A percentile compares a stretch with the other conserved stretches of the same genome.
Conservation (phyloP, 2,113 vertebrate species). For the Tiliqua scincoides region DNA sequence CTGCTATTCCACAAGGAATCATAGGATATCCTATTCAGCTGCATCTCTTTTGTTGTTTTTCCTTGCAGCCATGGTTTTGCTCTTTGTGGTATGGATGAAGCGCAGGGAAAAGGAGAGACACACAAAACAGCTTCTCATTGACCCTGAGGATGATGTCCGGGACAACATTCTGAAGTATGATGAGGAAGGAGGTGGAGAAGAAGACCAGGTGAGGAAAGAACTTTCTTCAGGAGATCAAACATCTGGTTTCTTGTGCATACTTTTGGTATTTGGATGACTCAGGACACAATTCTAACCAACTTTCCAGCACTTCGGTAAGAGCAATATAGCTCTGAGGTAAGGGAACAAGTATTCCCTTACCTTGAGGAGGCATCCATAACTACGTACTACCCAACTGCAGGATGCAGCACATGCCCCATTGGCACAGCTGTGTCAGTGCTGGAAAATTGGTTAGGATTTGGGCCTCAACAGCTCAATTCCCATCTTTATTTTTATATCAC, state of each 20-base stretch:
- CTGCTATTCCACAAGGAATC: accelerated
- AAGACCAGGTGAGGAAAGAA: slow-evolving; percentile 88
- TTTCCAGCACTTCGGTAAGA: too few species aligned
- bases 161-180: slow-evolving; percentile 98
- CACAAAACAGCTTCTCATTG: slow-evolving; percentile 95
- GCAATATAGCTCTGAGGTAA: too few species aligned
- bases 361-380: too few species aligned
- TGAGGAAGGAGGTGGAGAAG: slow-evolving; percentile 94
- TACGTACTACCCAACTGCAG: too few species aligned
- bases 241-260: not conserved
- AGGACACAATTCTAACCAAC: too few species aligned
- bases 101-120: slow-evolving; percentile 92
- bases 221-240: accelerated
- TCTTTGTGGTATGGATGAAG: slow-evolving; percentile 94
- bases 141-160: slow-evolving; percentile 94
- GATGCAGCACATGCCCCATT: too few species aligned
- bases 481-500: not conserved
- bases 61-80: slow-evolving; percentile 87
- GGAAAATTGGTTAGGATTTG: too few species aligned
- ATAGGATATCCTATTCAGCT: not conserved
- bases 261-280: not conserved
- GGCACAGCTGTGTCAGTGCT: too few species aligned
- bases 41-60: not conserved
- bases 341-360: too few species aligned
- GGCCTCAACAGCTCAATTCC: not conserved